Base-by-base conservation (phyloP, 2,797 vertebrate genomes). In the Melanogrammus aeglefinus region DNA sequence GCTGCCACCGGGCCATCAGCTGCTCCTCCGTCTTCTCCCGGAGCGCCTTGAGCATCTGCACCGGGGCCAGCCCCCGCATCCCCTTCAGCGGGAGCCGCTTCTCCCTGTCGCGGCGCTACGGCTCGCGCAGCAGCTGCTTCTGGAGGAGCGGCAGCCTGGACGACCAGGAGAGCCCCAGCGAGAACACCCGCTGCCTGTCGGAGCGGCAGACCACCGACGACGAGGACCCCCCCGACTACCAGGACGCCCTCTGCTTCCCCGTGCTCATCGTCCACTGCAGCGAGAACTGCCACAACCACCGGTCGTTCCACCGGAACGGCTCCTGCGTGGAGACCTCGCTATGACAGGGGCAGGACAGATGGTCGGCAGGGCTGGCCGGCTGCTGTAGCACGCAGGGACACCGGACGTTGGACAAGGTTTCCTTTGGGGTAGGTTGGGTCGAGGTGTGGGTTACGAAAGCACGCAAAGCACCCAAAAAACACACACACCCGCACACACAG, bases 21-120 rank as follows among this genome's bases (percentile, higher is more conserved):
- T 98, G 96, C 90, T 98, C 97, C 63, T 99, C 97, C 0, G 97
- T 99, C 80, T 99, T 99, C 91, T 99, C 97, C 77, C 95, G 97
- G 83, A 98, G 97, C 0, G 97, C 97, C 63, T 94, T 98, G 73
- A 98, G 97, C 91, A 96, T 98, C 92, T 98, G 97, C 76, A 95
- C 95, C 0, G 91, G 92, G 0, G 96, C 94, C 89, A 95, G 96
- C 81, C 95, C 97, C 78, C 95, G 96, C 77, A 94, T 96, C 66
- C 97, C 96, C 44, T 98, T 97, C 91, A 97, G 95, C 78, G 91
- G 95, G 89, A 98, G 97, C 75, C 96, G 96, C 57, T 98, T 99
- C 92, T 99, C 97, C 4, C 88, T 99, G 84, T 94, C 96, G 10
- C 95, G 97, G 4, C 94, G 96, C 75, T 97, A 98, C 0, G 96